Evolutionary conservation across 2,113 vertebrate genomes (phyloP).

Genomic region (Ovibos moschatus): DNA sequence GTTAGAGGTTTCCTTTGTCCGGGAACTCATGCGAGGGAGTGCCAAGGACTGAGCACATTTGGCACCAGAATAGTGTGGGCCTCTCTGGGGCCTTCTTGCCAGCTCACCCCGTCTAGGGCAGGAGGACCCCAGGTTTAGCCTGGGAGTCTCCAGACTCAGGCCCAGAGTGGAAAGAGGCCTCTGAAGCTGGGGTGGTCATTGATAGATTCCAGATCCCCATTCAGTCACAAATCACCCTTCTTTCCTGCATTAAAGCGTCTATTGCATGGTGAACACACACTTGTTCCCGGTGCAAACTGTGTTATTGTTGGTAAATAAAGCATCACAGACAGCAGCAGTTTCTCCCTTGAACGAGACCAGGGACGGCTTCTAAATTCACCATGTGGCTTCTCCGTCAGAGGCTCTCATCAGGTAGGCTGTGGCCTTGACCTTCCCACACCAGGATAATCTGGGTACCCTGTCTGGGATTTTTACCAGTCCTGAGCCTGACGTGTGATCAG

Average conservation of each 20-base stretch:
- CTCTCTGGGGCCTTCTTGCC: neutral
- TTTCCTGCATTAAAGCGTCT: neutral
- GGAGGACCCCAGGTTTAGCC: neutral
- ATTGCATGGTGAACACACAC: neutral
- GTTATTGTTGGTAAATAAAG: conserved; percentile 37
- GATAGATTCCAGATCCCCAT: neutral
- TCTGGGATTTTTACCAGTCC: neutral
- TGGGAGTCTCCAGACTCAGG: neutral
- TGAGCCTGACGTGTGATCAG: neutral
- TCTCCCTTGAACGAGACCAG: neutral
- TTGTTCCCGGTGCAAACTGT: neutral
- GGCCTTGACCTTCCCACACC: neutral
- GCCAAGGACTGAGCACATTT: neutral
- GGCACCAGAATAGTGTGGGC: rapidly evolving
- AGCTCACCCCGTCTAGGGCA: neutral
- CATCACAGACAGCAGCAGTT: neutral
- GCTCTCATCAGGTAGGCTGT: neutral
- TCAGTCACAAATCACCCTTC: neutral
- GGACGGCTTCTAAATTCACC: neutral
- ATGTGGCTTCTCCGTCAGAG: neutral
- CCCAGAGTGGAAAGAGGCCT: neutral
- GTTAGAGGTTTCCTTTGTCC: neutral
- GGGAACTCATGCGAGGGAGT: neutral
- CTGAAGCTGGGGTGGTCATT: neutral
- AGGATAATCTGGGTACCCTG: neutral